Conservation (phyloP, 1,140 invertebrate species). For the Melipona quadrifasciata region DNA sequence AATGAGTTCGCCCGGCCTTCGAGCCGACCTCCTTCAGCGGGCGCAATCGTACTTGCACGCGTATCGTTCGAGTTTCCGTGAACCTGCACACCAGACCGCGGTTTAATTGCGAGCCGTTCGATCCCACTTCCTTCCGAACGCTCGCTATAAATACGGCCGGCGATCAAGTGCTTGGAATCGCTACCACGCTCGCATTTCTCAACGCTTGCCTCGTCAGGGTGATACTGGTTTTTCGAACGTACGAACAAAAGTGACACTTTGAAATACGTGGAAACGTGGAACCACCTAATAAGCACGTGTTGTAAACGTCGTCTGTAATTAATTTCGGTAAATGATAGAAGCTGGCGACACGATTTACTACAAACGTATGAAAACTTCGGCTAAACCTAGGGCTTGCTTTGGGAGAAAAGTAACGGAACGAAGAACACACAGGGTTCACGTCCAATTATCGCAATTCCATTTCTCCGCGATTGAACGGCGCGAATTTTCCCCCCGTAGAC, state of each 20-base stretch:
- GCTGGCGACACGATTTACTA: neutral
- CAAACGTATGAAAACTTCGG: neutral
- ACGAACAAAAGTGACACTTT: too few relatives aligned
- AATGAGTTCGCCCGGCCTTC: constrained; percentile 1
- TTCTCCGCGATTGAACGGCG: constrained; percentile 40
- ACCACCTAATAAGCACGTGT: too few relatives aligned
- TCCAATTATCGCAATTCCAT: constrained; percentile 36
- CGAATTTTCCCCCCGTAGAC: constrained; percentile 40
- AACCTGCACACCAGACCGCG: neutral
- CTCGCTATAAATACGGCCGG: neutral
- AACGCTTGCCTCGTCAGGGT: neutral
- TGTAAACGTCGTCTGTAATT: neutral
- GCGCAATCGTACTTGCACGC: neutral
- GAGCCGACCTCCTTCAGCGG: constrained; percentile 9
- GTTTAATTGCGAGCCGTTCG: constrained; percentile 7
- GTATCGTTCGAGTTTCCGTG: neutral
- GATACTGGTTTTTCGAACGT: neutral
- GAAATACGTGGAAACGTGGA: too few relatives aligned
- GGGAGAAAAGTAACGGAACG: neutral
- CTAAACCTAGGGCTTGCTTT: neutral
- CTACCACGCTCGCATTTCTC: neutral
- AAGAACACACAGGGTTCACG: neutral
- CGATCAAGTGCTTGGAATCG: neutral
- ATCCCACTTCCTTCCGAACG: neutral
- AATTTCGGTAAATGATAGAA: neutral